Percentiles rank a stretch among this genome's conserved stretches.
These are phyloP conservation scores for Lucifuga dentata DNA, from an alignment of 2,113 vertebrate genomes.

Conservation along the genomic window DNA sequence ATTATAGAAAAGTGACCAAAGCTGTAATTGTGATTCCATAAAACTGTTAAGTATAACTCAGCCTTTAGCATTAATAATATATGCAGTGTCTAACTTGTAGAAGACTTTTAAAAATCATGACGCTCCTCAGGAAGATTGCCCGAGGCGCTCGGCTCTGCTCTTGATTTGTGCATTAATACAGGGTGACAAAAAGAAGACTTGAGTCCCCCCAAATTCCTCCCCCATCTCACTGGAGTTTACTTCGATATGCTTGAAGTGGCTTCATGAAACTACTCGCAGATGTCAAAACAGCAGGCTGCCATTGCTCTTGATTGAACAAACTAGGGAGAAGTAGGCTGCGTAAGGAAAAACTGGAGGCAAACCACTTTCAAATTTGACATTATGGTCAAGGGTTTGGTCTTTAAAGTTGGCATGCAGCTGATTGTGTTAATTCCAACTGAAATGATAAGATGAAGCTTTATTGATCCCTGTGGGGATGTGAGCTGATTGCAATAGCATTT, in stretches of 20 bases:
- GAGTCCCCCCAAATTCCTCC: constrained; percentile 31
- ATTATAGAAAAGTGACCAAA: background rate
- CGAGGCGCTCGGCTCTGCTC: constrained; percentile 17
- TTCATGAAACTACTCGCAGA: constrained; percentile 32
- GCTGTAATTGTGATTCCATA: constrained; percentile 40
- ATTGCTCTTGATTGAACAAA: constrained; percentile 44
- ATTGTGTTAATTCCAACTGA: constrained; percentile 44
- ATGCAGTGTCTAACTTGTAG: constrained; percentile 43
- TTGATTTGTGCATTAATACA: constrained; percentile 56
- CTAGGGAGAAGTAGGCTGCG: constrained; percentile 16
- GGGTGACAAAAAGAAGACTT: constrained; percentile 52
- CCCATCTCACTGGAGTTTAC: constrained; percentile 31
- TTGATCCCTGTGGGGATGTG: constrained; percentile 29
- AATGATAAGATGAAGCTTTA: constrained; percentile 37
- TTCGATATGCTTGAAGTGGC: constrained; percentile 58
- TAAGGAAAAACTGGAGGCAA: constrained; percentile 3
- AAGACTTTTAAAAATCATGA: constrained; percentile 58
- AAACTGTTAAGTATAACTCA: constrained; percentile 33
- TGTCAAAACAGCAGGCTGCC: constrained; percentile 39
- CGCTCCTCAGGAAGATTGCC: constrained; percentile 47
- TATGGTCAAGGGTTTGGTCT: constrained; percentile 28
- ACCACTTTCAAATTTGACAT: constrained; percentile 34
- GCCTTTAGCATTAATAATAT: constrained; percentile 54
- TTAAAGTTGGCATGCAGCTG: constrained; percentile 16
- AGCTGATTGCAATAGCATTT: constrained; percentile 18